Evolutionary conservation across 2,797 vertebrate genomes (phyloP).

Genomic region (Scolopax rusticola): DNA sequence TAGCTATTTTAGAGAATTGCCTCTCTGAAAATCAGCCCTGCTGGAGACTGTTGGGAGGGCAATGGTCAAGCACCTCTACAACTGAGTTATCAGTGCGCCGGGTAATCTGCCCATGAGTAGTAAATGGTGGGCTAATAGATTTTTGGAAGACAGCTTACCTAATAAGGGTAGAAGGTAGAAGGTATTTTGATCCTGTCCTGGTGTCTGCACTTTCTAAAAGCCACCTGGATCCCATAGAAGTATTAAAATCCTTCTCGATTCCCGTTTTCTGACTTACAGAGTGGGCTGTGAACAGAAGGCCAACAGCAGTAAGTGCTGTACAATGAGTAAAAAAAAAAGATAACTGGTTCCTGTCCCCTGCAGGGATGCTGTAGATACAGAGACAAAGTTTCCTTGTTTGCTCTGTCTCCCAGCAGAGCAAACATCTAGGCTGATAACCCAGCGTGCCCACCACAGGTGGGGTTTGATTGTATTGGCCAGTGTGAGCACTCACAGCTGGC

Average conservation of each 20-base stretch:
- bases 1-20: not conserved
- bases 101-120: not conserved
- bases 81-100: not conserved
- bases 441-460: not conserved
- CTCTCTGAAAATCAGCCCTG: not conserved
- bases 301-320: not conserved
- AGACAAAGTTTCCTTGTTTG: not conserved
- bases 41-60: not conserved
- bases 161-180: not conserved
- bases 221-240: not conserved
- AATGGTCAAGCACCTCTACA: not conserved
- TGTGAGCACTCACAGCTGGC: not conserved
- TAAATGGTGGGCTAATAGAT: not conserved
- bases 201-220: not conserved
- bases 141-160: not conserved
- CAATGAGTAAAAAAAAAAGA: not conserved
- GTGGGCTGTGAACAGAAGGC: not conserved
- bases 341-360: not conserved
- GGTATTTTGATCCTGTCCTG: not conserved
- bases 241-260: not conserved
- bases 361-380: not conserved
- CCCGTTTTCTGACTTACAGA: fast-evolving
- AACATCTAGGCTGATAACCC: not conserved
- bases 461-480: not conserved
- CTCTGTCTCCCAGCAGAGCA: not conserved